Evolutionary conservation across 1,140 invertebrate species (phyloP), one percentile per base, ranked within the genome.

Genomic region (Marisa cornuarietis): DNA sequence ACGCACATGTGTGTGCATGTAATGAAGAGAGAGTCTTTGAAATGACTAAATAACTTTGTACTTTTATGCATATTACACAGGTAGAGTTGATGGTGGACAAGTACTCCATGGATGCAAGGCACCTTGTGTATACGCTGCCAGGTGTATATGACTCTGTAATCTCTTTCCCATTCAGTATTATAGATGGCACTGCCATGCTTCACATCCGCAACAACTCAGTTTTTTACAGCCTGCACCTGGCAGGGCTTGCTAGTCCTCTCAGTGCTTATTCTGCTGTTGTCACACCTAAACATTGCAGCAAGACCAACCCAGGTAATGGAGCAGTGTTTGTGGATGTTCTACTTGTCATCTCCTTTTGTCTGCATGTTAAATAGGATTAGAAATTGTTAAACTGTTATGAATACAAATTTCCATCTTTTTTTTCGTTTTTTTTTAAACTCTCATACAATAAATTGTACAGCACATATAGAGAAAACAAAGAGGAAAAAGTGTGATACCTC

Each of bases 21-120:
- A 42, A 42, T 42, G 5, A 66, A n/a, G 9, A 69, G 42, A 20
- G 42, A 42, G 22, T 42, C 22, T 69, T 69, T 14, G 20, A 69
- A 26, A n/a, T 69, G 20, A 42, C 42, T 69, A 42, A 24, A 22
- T 42, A 22, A 69, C 13, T 22, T 65, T 65, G 20, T 24, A 65
- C 31, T 18, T 79, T 82, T 91, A 42, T 42, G 31, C 6, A 42
- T 42, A 42, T 42, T 42, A 4, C 90, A 79, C 89, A 95, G 93
- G 91, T 94, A 49, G 89, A 91, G 72, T 88, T 95, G 66, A 93
- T 94, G 87, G 90, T 94, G 6, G 95, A 95, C 85, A 91, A 94
- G 42, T 93, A 94, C 86, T 92, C 92, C 82, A 89, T 92, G 71
- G 88, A 87, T 14, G 93, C 93, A 14, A 91, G 94, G 65, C 89